These are phyloP conservation scores for Stichodactyla mertensii DNA, from an alignment of 64 coral and sea anemone species.

Conservation along the genomic window DNA sequence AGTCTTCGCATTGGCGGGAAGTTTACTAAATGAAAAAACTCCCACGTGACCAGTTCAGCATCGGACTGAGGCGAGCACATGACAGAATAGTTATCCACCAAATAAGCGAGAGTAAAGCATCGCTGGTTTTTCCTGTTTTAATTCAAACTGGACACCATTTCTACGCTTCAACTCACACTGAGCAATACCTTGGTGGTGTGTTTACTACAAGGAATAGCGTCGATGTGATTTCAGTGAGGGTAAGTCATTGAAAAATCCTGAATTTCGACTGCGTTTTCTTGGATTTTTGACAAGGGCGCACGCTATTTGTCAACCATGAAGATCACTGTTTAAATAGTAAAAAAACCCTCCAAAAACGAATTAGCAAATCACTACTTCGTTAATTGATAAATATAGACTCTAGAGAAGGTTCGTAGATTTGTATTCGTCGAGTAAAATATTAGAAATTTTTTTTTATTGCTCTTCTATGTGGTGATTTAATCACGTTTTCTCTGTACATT, in stretches of 20 bases:
- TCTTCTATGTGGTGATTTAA: not conserved
- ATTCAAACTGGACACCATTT: not conserved
- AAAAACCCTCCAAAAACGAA: not conserved
- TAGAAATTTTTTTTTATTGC: slow-evolving; percentile 5
- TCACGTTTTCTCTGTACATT: not conserved
- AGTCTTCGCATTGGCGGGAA: not conserved
- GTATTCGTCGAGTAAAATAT: not conserved
- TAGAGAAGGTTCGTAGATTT: not conserved
- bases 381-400: not conserved
- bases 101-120: not conserved
- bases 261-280: not conserved
- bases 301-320: not conserved
- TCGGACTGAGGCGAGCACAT: slow-evolving; percentile 2
- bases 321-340: not conserved
- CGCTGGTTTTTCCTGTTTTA: not conserved
- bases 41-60: slow-evolving; percentile 3
- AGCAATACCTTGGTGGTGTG: not conserved
- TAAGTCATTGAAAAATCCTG: not conserved
- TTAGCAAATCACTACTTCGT: not conserved
- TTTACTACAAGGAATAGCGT: not conserved
- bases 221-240: not conserved
- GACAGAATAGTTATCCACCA: not conserved
- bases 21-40: not conserved
- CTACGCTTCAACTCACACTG: not conserved
- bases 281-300: slow-evolving; percentile 11